Percentiles rank a stretch among this genome's conserved stretches.
Conservation (phyloP, 2,797 vertebrate genomes). For the Kryptopterus vitreolus region DNA sequence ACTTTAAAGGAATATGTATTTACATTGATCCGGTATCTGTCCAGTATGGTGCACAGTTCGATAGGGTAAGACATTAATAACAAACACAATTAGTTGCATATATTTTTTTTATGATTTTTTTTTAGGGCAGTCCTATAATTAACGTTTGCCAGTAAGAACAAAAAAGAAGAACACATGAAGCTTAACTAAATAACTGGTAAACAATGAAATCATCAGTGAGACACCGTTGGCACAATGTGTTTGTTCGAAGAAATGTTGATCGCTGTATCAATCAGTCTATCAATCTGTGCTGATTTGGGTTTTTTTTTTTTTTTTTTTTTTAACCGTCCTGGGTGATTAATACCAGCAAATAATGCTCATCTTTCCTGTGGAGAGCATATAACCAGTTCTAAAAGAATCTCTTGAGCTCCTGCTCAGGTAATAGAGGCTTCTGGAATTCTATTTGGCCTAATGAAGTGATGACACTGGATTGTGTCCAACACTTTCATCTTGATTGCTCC, state of each 20-base stretch:
- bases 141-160: too few species aligned
- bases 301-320: not conserved
- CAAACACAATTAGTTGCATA: too few species aligned
- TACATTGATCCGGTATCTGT: not conserved
- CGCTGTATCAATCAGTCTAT: not conserved
- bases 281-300: not conserved
- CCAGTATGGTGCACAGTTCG: not conserved
- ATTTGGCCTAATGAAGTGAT: slow-evolving; percentile 43
- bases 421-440: slow-evolving; percentile 33
- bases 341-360: slow-evolving; percentile 6
- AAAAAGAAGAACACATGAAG: not conserved
- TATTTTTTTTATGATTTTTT: too few species aligned
- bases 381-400: slow-evolving; percentile 2
- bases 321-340: not conserved
- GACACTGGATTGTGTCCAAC: slow-evolving; percentile 39
- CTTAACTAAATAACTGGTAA: not conserved
- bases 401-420: slow-evolving; percentile 16
- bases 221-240: not conserved
- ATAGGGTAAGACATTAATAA: not conserved
- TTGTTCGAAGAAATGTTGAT: not conserved
- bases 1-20: not conserved
- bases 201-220: not conserved
- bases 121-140: too few species aligned
- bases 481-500: slow-evolving; percentile 47
- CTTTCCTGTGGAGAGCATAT: slow-evolving; percentile 25